These are phyloP conservation scores for Rallus limicola DNA, from an alignment of 2,113 vertebrate genomes.

Conservation along the genomic window DNA sequence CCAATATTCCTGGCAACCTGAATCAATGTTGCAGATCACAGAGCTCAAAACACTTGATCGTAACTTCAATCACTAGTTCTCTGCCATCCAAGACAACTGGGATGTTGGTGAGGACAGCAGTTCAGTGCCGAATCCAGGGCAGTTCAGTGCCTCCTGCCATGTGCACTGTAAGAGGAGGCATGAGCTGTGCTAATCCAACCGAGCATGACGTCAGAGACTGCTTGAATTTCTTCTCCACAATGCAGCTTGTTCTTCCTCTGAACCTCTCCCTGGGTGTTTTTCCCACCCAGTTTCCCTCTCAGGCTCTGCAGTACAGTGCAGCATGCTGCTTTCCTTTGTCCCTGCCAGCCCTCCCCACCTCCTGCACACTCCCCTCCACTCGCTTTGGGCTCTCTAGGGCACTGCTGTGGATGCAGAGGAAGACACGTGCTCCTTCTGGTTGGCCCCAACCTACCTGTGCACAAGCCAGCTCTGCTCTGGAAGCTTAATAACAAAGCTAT, in stretches of 20 bases:
- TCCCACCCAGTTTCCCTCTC: not conserved
- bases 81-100: not conserved
- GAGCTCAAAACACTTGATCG: not conserved
- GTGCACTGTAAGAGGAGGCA: not conserved
- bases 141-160: not conserved
- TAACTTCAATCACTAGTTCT: not conserved
- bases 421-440: accelerated
- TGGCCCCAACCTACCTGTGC: not conserved
- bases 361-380: too few species aligned
- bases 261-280: not conserved
- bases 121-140: not conserved
- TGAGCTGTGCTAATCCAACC: not conserved
- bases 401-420: not conserved
- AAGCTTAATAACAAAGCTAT: not conserved
- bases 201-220: not conserved
- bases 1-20: not conserved
- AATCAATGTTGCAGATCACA: not conserved
- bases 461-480: not conserved
- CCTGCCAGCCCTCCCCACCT: not conserved
- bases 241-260: not conserved
- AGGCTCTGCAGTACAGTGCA: not conserved
- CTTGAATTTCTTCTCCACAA: not conserved
- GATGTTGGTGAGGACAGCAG: not conserved
- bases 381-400: not conserved
- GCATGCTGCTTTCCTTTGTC: not conserved